Percentiles rank a stretch among this genome's conserved stretches.
These are phyloP conservation scores for Archilochus colubris DNA, from an alignment of 2,113 vertebrate species.

Conservation along the genomic window DNA sequence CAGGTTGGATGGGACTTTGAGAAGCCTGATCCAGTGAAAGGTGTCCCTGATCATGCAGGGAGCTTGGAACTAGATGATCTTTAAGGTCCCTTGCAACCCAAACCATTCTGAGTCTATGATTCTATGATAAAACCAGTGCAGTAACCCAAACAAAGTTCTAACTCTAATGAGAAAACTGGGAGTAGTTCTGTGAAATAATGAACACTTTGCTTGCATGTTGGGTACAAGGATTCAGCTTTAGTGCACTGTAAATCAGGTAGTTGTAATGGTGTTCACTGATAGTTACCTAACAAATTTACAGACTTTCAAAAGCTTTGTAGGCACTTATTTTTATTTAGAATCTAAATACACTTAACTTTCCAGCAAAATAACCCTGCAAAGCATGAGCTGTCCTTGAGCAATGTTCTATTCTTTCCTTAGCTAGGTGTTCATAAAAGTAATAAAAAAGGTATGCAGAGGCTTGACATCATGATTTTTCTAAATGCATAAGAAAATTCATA, in stretches of 20 bases:
- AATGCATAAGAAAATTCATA: background rate
- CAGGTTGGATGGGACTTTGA: no score
- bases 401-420: background rate
- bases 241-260: background rate
- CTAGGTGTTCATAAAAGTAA: background rate
- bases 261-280: background rate
- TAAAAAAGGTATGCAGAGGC: background rate
- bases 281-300: background rate
- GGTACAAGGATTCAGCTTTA: background rate
- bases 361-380: background rate
- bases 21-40: no score
- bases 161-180: no score
- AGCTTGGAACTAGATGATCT: no score
- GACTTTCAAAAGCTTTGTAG: background rate
- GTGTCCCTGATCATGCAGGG: no score
- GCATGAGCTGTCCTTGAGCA: background rate
- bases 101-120: no score
- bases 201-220: background rate
- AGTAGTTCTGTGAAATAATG: background rate
- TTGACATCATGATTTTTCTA: background rate
- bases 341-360: background rate
- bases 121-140: no score
- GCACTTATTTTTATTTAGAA: background rate
- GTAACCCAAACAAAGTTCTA: no score
- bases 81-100: no score